phyloP scores from a whole-genome alignment of 2,888 invertebrate species.

The Desoria tigrina region DNA sequence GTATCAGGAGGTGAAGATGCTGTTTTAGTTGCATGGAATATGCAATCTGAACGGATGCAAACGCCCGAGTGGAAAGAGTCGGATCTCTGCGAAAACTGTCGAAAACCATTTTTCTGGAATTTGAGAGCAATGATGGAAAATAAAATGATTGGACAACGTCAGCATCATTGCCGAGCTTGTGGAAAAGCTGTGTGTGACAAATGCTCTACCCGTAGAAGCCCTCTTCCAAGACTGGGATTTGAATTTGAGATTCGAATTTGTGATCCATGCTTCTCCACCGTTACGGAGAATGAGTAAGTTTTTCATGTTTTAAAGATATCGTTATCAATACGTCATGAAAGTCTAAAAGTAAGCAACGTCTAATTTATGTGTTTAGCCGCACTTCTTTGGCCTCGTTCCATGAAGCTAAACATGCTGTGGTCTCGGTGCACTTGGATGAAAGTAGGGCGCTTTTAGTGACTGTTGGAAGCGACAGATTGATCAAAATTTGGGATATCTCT shows the following conservation, averaged over 20 bases:
- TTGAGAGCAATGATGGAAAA: slow-evolving; percentile 97
- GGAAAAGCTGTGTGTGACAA: slow-evolving; percentile 93
- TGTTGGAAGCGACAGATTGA: slow-evolving; percentile 90
- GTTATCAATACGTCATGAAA: not conserved
- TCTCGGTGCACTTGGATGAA: slow-evolving; percentile 83
- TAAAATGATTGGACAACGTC: slow-evolving; percentile 84
- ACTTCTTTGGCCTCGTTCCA: slow-evolving; percentile 92
- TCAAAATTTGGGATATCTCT: slow-evolving; percentile 88
- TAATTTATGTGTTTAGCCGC: slow-evolving; percentile 41
- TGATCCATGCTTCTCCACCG: slow-evolving; percentile 79
- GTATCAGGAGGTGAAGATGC: slow-evolving; percentile 90
- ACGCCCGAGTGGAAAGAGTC: slow-evolving; percentile 95
- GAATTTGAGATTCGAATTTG: slow-evolving; percentile 97
- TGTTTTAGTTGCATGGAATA: slow-evolving; percentile 91
- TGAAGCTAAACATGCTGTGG: slow-evolving; percentile 89
- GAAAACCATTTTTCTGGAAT: slow-evolving; percentile 98
- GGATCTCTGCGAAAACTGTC: slow-evolving; percentile 91
- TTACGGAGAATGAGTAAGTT: slow-evolving; percentile 78
- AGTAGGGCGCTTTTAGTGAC: slow-evolving; percentile 83
- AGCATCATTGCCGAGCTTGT: slow-evolving; percentile 75
- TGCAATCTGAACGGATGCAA: slow-evolving; percentile 77
- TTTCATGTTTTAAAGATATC: slow-evolving; percentile 16
- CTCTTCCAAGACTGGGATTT: slow-evolving; percentile 94
- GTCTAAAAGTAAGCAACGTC: too few relatives aligned
- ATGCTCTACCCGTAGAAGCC: slow-evolving; percentile 84